A percentile compares a stretch with the other conserved stretches of the same genome.
Evolutionary conservation across 2,797 vertebrate genomes (phyloP).

Genomic region (Channallabes apus): DNA sequence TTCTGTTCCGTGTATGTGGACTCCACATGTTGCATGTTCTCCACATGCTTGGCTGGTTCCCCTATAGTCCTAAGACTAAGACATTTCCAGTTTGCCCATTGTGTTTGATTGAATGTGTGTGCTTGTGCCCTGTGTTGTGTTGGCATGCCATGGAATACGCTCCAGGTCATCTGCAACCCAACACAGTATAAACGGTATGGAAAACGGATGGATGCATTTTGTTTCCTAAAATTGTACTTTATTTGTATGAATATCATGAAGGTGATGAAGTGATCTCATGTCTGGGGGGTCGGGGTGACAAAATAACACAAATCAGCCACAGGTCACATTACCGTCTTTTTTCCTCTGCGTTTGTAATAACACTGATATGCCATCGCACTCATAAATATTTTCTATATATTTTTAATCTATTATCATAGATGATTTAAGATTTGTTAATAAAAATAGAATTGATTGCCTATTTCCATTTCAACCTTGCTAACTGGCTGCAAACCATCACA

Average conservation of each 20-base stretch:
- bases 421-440: not conserved
- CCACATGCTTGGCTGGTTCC: no score
- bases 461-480: not conserved
- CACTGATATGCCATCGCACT: not conserved
- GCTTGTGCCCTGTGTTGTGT: no score
- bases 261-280: conserved; percentile 20
- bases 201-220: not conserved
- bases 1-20: no score
- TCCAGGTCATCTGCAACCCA: no score
- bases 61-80: no score
- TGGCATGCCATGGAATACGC: no score
- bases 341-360: not conserved
- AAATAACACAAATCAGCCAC: not conserved
- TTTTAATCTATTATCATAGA: not conserved
- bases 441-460: not conserved
- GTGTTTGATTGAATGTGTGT: no score
- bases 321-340: not conserved
- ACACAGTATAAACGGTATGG: no score
- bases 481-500: not conserved
- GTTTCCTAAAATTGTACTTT: not conserved
- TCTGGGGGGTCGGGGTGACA: not conserved
- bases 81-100: no score
- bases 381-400: not conserved
- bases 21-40: no score
- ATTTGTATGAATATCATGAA: conserved; percentile 14